A percentile compares a stretch with the other conserved stretches of the same genome.
Conservation (phyloP, 2,888 invertebrate species). For the Nephrotoma guestfalica region DNA sequence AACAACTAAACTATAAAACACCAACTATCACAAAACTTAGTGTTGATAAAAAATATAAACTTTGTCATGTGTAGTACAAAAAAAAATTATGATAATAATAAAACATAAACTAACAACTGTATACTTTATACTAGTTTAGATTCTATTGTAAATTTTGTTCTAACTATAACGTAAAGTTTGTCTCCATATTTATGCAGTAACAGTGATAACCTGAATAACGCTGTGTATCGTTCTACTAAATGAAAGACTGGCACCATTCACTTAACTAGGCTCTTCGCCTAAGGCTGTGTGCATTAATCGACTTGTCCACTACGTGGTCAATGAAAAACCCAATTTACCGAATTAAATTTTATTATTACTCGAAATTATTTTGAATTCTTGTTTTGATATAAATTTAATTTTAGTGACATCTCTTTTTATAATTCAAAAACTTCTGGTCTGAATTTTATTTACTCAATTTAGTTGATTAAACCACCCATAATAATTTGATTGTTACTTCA, state of each 20-base stretch:
- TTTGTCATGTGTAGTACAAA: not conserved
- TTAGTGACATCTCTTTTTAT: too few relatives aligned
- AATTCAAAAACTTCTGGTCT: too few relatives aligned
- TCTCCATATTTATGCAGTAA: not conserved
- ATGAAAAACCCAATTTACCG: too few relatives aligned
- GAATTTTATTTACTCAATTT: too few relatives aligned
- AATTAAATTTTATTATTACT: too few relatives aligned
- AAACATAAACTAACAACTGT: not conserved
- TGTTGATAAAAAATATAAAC: not conserved
- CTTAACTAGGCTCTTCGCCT: too few relatives aligned
- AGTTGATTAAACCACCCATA: fast-evolving
- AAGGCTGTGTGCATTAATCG: too few relatives aligned
- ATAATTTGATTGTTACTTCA: too few relatives aligned
- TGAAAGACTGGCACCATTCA: too few relatives aligned
- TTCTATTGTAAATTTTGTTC: not conserved
- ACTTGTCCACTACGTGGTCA: too few relatives aligned
- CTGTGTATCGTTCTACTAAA: not conserved
- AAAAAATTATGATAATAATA: not conserved
- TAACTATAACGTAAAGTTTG: not conserved
- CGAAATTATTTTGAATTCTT: too few relatives aligned
- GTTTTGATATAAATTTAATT: too few relatives aligned
- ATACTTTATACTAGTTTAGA: not conserved
- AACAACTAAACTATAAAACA: not conserved
- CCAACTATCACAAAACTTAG: not conserved
- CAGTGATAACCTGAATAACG: not conserved